Percentiles rank a stretch among this genome's conserved stretches.
These are phyloP conservation scores for Stenichneumon culpator DNA, from an alignment of 2,888 invertebrate genomes.

Conservation along the genomic window DNA sequence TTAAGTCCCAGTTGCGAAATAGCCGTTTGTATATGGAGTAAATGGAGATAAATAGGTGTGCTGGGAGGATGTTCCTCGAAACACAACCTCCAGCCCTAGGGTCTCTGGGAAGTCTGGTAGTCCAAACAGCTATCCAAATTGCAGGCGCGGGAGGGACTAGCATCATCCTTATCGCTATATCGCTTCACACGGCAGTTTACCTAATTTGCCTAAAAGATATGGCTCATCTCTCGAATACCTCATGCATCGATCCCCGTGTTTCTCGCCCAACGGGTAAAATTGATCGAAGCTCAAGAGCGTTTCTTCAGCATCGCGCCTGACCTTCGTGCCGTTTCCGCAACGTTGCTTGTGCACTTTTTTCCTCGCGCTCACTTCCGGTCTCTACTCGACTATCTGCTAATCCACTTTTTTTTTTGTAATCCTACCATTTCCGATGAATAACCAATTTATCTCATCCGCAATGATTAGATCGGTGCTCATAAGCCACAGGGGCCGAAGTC, in stretches of 20 bases:
- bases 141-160: no score
- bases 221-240: no score
- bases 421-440: background rate
- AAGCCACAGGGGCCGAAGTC: background rate
- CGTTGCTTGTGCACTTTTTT: background rate
- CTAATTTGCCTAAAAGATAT: no score
- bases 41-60: no score
- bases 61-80: no score
- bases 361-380: background rate
- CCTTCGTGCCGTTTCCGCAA: constrained; percentile 76
- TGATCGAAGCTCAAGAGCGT: constrained; percentile 76
- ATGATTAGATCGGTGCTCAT: background rate
- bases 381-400: background rate
- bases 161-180: no score
- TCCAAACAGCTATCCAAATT: no score
- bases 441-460: background rate
- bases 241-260: background rate
- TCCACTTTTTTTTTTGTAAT: background rate
- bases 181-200: no score
- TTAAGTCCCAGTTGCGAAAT: no score
- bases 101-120: no score
- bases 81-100: no score
- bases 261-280: background rate
- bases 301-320: constrained; percentile 78
- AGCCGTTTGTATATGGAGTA: no score